Conservation (phyloP, 2,888 invertebrate species). For the Furcula furcula region DNA sequence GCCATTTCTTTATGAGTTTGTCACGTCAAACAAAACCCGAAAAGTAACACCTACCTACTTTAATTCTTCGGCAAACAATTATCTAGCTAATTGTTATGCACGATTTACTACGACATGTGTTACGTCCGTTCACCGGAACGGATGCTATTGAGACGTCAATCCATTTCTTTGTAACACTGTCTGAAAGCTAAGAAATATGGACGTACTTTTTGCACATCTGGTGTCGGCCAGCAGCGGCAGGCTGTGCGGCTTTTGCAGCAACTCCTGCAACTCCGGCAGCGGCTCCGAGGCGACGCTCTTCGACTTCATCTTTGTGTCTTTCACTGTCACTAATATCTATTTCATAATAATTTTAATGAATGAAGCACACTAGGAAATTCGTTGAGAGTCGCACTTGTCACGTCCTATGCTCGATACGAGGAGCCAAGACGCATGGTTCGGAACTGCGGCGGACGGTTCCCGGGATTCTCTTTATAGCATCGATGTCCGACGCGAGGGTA, state of each 20-base stretch:
- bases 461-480: slow-evolving; percentile 42
- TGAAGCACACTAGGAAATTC: slow-evolving; percentile 18
- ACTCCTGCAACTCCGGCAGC: slow-evolving; percentile 67
- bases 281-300: slow-evolving; percentile 42
- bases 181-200: slow-evolving; percentile 37
- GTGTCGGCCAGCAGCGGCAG: slow-evolving; percentile 44
- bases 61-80: slow-evolving; percentile 40
- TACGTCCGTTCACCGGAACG: slow-evolving; percentile 58
- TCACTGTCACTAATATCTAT: slow-evolving; percentile 43
- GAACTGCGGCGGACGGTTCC: slow-evolving; percentile 39
- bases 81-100: slow-evolving; percentile 40
- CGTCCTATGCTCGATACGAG: slow-evolving; percentile 25
- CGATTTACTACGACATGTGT: slow-evolving; percentile 37
- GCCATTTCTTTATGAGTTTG: slow-evolving; percentile 11
- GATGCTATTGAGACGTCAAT: slow-evolving; percentile 58
- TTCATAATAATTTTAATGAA: slow-evolving; percentile 25
- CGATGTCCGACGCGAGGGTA: slow-evolving; percentile 56
- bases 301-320: slow-evolving; percentile 52
- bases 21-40: slow-evolving; percentile 21
- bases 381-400: slow-evolving; percentile 6
- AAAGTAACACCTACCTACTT: slow-evolving; percentile 31
- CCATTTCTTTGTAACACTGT: slow-evolving; percentile 36
- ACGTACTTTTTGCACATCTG: slow-evolving; percentile 66
- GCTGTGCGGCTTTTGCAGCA: slow-evolving; percentile 61
- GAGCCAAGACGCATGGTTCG: slow-evolving; percentile 52